phyloP scores from a whole-genome alignment of 2,888 invertebrate genomes.

The Pristionchus japonicus region DNA sequence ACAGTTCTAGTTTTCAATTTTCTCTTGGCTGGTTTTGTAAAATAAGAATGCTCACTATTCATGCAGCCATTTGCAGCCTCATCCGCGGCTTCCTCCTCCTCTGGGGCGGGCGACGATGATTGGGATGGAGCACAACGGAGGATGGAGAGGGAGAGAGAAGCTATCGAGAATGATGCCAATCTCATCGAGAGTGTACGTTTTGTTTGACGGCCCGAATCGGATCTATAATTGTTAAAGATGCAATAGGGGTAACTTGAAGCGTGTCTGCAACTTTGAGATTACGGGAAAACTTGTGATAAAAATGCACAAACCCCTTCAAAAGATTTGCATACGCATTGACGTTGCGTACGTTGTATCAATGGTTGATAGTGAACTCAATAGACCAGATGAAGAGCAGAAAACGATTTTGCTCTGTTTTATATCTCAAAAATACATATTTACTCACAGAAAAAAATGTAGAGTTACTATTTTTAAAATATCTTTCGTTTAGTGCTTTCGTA shows the following conservation, averaged over 20 bases:
- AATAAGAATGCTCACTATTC: too few species aligned
- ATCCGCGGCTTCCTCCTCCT: conserved; percentile 17
- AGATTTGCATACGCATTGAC: too few species aligned
- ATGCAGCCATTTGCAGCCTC: too few species aligned
- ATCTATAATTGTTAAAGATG: neutral
- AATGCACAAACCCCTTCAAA: too few species aligned
- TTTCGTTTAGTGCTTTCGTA: too few species aligned
- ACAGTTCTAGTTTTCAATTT: too few species aligned
- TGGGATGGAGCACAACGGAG: conserved; percentile 76
- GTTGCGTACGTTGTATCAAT: too few species aligned
- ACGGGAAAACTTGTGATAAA: neutral
- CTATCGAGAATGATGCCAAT: conserved; percentile 76
- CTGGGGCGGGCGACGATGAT: conserved; percentile 75
- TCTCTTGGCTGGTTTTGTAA: too few species aligned
- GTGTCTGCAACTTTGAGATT: neutral
- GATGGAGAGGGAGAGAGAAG: conserved; percentile 77
- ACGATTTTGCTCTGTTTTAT: too few species aligned
- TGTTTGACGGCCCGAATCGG: neutral
- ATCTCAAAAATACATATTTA: too few species aligned
- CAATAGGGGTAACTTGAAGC: neutral
- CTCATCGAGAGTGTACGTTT: conserved; percentile 45
- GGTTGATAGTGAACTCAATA: neutral
- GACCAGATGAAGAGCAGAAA: neutral
- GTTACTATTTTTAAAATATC: too few species aligned
- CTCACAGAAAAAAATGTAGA: too few species aligned